Conservation (phyloP, 2,113 vertebrate species). For the Sula dactylatra region DNA sequence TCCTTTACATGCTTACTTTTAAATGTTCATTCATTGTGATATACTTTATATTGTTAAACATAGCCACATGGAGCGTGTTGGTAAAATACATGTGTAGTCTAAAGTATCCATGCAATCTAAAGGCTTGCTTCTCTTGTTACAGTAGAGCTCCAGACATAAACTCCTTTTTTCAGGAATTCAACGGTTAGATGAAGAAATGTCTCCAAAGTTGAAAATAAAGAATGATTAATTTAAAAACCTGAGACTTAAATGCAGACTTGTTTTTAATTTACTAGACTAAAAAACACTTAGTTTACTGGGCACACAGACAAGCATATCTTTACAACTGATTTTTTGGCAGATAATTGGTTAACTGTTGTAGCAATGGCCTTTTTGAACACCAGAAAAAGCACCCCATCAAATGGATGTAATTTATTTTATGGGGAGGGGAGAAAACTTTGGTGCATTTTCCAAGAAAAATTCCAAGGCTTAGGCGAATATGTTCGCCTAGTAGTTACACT, state of each 20-base stretch:
- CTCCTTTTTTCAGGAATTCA: background rate
- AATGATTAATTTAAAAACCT: conserved; percentile 33
- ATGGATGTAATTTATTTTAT: background rate
- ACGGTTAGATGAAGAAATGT: background rate
- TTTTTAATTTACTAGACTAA: conserved; percentile 12
- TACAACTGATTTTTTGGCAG: conserved; percentile 18
- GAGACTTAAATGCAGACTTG: background rate
- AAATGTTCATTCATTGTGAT: background rate
- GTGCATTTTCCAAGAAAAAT: conserved; percentile 58
- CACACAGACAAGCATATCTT: background rate
- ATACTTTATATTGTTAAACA: background rate
- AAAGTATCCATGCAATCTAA: background rate
- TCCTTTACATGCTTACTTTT: background rate
- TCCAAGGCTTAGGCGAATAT: background rate
- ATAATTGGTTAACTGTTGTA: background rate
- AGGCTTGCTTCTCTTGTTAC: conserved; percentile 15
- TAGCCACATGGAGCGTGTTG: background rate
- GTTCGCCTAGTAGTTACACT: conserved; percentile 14
- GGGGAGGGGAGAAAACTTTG: background rate
- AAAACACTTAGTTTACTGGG: background rate
- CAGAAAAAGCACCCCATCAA: conserved; percentile 29
- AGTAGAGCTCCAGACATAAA: background rate
- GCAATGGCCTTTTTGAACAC: background rate
- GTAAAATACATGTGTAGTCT: background rate
- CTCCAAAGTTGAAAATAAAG: background rate